Base-by-base conservation (phyloP, 2,113 vertebrate species). In the Lagopus leucura region DNA sequence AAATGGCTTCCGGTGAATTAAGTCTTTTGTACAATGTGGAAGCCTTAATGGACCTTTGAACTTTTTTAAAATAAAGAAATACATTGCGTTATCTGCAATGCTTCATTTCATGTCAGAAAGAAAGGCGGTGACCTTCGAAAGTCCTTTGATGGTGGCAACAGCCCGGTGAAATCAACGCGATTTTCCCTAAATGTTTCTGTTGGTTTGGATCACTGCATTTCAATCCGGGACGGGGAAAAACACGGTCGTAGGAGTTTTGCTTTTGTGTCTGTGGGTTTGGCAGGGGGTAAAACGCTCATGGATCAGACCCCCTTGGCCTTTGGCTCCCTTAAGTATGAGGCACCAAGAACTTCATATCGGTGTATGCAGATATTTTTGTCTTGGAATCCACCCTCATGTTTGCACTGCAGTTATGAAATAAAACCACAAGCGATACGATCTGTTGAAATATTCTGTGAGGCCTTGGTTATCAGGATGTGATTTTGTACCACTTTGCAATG, bases 1-100 rank as follows among this genome's bases (percentile, higher is more conserved):
- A 96, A 96, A 96, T 96, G 95, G 86, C 50, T 96, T 96, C 96
- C 95, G 96, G 93, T 52, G 69, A 93, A 88, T 88, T 86, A 93
- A 96, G 54, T 18, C 93, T 86, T 96, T 96, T 96, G 96, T 96
- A 47, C 8, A 6, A 10, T 42, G 8, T 96, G 93, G 94, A 94
- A 91, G 83, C 86, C 86, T 88, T 93, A 93, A 93, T 84, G 83
- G 96, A 88, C 90, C 90, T 96, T 96, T 96, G 96, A 96, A 94
- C 93, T 84, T 90, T 72, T 72, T 78, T 30, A 61, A 93, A 94
- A 92, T 94, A 96, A 94, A 93, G 90, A 82, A 93, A 81, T 93
- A 52, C 69, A 7, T 24, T 43, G 57, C 88, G 80, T 88, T 96
- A 96, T 95, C 71, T 95, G 70, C 80, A 95, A n/a, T 6, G 52